Evolutionary conservation across 2,113 vertebrate genomes (phyloP).

Genomic region (Kobus ellipsiprymnus): DNA sequence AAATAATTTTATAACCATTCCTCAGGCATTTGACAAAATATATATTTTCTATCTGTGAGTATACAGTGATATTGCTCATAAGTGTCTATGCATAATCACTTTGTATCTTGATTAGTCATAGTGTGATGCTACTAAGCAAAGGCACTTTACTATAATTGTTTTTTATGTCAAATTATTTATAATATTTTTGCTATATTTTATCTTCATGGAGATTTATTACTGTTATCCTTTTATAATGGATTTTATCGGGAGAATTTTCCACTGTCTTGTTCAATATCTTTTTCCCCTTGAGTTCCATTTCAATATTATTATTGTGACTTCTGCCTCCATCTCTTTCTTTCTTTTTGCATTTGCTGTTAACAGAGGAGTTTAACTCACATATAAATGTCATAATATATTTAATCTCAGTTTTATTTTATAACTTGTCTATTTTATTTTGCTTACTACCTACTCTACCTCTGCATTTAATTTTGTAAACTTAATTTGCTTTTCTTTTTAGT

Average conservation of each 20-base stretch:
- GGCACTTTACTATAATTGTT: neutral
- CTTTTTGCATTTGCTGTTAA: neutral
- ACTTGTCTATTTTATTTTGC: neutral
- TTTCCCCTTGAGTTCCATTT: neutral
- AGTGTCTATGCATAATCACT: neutral
- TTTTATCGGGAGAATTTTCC: neutral
- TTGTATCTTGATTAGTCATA: neutral
- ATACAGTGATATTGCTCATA: neutral
- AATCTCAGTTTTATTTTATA: neutral
- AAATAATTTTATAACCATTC: neutral
- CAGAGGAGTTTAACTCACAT: neutral
- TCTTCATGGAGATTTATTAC: neutral
- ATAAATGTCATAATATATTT: neutral
- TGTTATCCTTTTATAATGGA: neutral
- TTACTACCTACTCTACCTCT: neutral
- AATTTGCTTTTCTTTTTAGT: neutral
- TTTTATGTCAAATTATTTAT: constrained; percentile 3
- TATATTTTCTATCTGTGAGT: neutral
- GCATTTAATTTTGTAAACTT: neutral
- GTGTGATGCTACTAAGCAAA: neutral
- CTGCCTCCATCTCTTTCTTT: neutral
- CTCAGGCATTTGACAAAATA: neutral
- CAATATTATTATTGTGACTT: neutral
- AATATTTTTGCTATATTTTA: neutral
- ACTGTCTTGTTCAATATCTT: neutral